phyloP scores from a whole-genome alignment of 2,888 invertebrate genomes.

The Orthosia cruda region DNA sequence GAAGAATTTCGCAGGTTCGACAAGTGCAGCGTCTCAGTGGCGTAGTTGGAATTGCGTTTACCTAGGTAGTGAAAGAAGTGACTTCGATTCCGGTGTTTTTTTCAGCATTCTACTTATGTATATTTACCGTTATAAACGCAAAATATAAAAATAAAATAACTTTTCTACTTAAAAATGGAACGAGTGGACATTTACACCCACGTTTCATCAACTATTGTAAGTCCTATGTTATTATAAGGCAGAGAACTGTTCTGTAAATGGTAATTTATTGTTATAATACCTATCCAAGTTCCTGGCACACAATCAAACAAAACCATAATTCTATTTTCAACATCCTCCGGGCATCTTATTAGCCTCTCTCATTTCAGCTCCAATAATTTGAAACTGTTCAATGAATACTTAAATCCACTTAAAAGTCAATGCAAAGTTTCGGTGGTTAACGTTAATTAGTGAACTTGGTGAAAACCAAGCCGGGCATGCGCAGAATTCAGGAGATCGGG shows the following conservation, averaged over 20 bases:
- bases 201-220: not conserved
- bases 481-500: constrained; percentile 19
- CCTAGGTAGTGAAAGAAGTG: too few species aligned
- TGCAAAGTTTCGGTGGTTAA: constrained; percentile 50
- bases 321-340: not conserved
- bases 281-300: not conserved
- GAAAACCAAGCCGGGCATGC: constrained; percentile 35
- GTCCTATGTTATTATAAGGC: not conserved
- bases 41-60: too few species aligned
- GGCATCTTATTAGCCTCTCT: not conserved
- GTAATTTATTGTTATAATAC: not conserved
- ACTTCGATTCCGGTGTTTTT: too few species aligned
- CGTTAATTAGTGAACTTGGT: constrained; percentile 56
- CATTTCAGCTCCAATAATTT: constrained; percentile 32
- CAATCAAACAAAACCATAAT: not conserved
- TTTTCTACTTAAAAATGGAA: too few species aligned
- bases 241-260: not conserved
- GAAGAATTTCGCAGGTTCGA: too few species aligned
- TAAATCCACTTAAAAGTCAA: constrained; percentile 57
- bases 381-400: constrained; percentile 52
- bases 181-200: not conserved
- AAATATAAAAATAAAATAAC: too few species aligned
- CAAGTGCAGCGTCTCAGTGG: too few species aligned
- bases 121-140: too few species aligned
- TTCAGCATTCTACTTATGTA: too few species aligned